Evolutionary conservation across 2,797 vertebrate genomes (phyloP), one percentile per base, ranked within the genome.

Genomic region (Melanogrammus aeglefinus): DNA sequence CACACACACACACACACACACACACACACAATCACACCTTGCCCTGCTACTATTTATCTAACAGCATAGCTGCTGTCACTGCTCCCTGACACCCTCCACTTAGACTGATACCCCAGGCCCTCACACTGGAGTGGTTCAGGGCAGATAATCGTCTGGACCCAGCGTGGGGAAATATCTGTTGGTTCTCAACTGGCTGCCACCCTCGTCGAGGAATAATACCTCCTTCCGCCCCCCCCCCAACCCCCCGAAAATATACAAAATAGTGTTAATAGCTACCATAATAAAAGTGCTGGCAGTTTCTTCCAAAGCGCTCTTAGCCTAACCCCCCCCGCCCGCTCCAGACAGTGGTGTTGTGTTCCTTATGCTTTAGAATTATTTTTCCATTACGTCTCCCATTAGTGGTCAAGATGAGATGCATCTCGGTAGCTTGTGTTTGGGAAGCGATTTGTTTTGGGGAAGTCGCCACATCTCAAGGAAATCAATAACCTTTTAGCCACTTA

Each of bases 401-500:
- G 82, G 82, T 4, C 33, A 27, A 70, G 69, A 70, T 70, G 81
- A 90, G 89, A 92, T 90, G 89, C 88, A 83, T 89, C 89, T 91
- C 70, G 85, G 89, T 83, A 85, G 83, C 77, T 39, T 86, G 87
- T 84, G 86, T 91, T 93, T 90, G 90, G 90, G 89, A 94, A 94
- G 89, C 89, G 90, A 92, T 93, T 92, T 92, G 92, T 93, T 93
- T 93, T 57, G 51, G 90, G 89, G 89, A 93, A 92, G 91, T 92
- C 91, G 88, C 91, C 91, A 89, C 88, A 85, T 88, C 88, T 90
- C 86, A 31, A 83, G 88, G 86, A 88, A 93, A 94, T 94, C 93
- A 93, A 94, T 94, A 94, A 92, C 91, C 93, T 94, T 92, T 94
- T 94, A 94, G 91, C 92, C 86, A 90, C 90, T 92, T 88, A 91